A percentile compares a stretch with the other conserved stretches of the same genome.
Evolutionary conservation across 2,888 invertebrate genomes (phyloP).

Genomic region (Mycalesis mineus): DNA sequence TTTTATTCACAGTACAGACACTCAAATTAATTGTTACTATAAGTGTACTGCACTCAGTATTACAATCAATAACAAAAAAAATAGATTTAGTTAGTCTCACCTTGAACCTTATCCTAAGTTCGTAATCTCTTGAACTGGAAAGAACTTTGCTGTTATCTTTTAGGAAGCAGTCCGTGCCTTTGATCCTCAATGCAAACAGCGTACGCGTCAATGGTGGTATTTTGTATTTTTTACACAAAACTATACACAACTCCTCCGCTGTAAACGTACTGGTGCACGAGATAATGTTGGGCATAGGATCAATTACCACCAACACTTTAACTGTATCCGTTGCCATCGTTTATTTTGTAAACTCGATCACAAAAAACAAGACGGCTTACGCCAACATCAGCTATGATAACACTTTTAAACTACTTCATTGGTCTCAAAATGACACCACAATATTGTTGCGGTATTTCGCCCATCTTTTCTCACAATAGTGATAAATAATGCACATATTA

Average conservation of each 20-base stretch:
- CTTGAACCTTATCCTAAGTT: slow-evolving; percentile 89
- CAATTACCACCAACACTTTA: slow-evolving; percentile 65
- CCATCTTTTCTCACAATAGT: slow-evolving; percentile 36
- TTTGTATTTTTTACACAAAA: slow-evolving; percentile 83
- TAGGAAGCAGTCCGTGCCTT: slow-evolving; percentile 82
- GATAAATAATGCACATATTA: slow-evolving; percentile 32
- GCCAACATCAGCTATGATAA: slow-evolving; percentile 57
- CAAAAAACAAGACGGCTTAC: slow-evolving; percentile 64
- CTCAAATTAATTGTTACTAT: too few species aligned
- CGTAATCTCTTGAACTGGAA: slow-evolving; percentile 77
- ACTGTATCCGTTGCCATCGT: slow-evolving; percentile 65
- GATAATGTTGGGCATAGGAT: slow-evolving; percentile 57
- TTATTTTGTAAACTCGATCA: slow-evolving; percentile 49
- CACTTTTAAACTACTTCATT: slow-evolving; percentile 43
- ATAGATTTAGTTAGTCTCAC: slow-evolving; percentile 50
- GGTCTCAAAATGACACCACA: slow-evolving; percentile 35
- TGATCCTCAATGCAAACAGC: slow-evolving; percentile 85
- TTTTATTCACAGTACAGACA: too few species aligned
- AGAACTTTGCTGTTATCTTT: slow-evolving; percentile 78
- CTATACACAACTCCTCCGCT: slow-evolving; percentile 84
- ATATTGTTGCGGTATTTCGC: slow-evolving; percentile 34
- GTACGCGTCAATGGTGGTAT: slow-evolving; percentile 88
- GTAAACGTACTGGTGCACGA: slow-evolving; percentile 64
- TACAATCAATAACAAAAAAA: too few species aligned
- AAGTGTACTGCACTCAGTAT: too few species aligned